Percentiles rank a stretch among this genome's conserved stretches.
These are phyloP conservation scores for Sebastes ruberrimus DNA, from an alignment of 2,797 vertebrate species.

Conservation along the genomic window DNA sequence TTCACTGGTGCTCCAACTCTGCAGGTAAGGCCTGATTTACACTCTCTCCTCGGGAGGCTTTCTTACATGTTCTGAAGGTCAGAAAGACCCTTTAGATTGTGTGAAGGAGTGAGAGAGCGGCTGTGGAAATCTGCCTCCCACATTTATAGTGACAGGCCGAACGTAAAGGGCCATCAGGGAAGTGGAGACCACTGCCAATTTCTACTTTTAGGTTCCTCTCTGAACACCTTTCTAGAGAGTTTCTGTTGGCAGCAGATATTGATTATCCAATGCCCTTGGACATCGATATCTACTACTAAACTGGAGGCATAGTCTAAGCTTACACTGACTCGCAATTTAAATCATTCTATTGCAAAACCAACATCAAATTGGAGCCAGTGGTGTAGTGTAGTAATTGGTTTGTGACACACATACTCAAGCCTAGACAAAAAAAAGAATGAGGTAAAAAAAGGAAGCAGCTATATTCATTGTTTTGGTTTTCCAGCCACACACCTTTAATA, in stretches of 20 bases:
- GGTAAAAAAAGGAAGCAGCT: background rate
- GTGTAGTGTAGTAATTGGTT: background rate
- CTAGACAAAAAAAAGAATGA: background rate
- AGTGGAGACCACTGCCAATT: background rate
- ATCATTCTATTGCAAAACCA: background rate
- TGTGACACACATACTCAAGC: background rate
- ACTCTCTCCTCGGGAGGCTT: background rate
- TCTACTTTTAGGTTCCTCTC: background rate
- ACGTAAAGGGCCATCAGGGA: background rate
- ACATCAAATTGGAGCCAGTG: background rate
- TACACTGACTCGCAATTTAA: background rate
- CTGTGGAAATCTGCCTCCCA: background rate
- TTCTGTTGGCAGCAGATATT: background rate
- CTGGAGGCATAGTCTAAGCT: background rate
- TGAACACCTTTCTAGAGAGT: background rate
- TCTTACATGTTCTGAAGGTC: slow-evolving; percentile 3
- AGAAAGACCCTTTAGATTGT: slow-evolving; percentile 1
- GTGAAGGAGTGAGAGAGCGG: background rate
- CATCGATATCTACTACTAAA: background rate
- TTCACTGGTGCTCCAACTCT: background rate
- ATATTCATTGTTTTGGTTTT: background rate
- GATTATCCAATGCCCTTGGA: background rate
- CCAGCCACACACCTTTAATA: background rate
- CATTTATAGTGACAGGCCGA: background rate
- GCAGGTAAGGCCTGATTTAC: background rate